Percentiles rank a stretch among this genome's conserved stretches.
These are phyloP conservation scores for Anas platyrhynchos DNA, from an alignment of 2,113 vertebrate species.

Conservation along the genomic window DNA sequence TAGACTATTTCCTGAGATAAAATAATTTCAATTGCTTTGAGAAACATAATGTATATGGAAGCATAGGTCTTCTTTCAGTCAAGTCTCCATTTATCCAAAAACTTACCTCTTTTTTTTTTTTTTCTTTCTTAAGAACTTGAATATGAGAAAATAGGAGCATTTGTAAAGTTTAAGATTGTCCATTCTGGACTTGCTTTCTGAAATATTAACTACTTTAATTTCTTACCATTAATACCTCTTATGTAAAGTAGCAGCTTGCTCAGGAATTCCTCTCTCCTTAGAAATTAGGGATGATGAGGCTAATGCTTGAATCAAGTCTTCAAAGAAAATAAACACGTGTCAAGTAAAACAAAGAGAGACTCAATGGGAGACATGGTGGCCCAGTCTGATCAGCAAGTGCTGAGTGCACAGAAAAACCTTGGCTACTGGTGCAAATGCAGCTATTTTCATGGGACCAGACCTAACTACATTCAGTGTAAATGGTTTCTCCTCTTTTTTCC, in stretches of 20 bases:
- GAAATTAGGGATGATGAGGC: not conserved
- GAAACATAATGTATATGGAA: not conserved
- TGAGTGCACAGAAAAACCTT: not conserved
- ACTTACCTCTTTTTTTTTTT: not conserved
- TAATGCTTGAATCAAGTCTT: not conserved
- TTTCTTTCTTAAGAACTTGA: not conserved
- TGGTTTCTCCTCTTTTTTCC: not conserved
- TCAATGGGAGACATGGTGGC: not conserved
- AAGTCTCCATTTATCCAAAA: not conserved
- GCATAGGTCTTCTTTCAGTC: not conserved
- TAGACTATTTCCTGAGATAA: slow-evolving; percentile 13
- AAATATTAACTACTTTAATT: not conserved
- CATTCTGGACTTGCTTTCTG: not conserved
- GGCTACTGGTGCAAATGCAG: not conserved
- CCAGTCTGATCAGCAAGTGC: not conserved
- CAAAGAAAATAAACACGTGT: not conserved
- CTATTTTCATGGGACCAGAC: not conserved
- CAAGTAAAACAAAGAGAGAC: not conserved
- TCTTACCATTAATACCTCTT: not conserved
- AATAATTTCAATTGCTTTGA: not conserved
- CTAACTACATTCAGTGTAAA: not conserved
- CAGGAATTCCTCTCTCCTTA: not conserved
- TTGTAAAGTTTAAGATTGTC: not conserved
- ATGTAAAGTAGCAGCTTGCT: not conserved
- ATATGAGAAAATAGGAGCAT: not conserved